phyloP scores from a whole-genome alignment of 2,888 invertebrate genomes.

The Lycaena phlaeas region DNA sequence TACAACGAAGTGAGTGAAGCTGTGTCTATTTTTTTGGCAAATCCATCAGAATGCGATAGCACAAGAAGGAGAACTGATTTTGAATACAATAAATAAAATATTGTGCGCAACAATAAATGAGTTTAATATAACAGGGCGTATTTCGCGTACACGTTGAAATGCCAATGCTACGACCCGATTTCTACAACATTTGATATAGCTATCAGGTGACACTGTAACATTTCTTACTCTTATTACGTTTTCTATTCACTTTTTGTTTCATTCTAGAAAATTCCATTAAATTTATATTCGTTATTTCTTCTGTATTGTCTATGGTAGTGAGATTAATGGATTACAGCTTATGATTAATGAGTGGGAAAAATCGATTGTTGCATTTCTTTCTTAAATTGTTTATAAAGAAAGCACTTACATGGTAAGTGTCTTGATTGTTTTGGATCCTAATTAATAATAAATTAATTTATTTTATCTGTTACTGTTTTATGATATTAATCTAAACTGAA shows the following conservation, averaged over 20 bases:
- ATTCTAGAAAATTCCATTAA: slow-evolving; percentile 1
- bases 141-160: slow-evolving; percentile 6
- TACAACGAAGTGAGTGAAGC: too few relatives aligned
- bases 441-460: not conserved
- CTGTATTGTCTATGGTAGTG: not conserved
- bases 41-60: too few relatives aligned
- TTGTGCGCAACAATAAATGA: too few relatives aligned
- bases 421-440: too few relatives aligned
- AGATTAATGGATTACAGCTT: not conserved
- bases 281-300: too few relatives aligned
- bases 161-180: slow-evolving; percentile 26
- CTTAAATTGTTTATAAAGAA: not conserved
- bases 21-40: too few relatives aligned
- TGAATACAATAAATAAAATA: too few relatives aligned
- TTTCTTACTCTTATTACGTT: slow-evolving; percentile 28
- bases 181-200: slow-evolving; percentile 28
- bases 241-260: slow-evolving; percentile 32
- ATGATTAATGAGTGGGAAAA: not conserved
- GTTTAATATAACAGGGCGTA: not conserved
- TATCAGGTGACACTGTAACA: slow-evolving; percentile 28
- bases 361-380: not conserved
- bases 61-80: too few relatives aligned
- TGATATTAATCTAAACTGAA: too few relatives aligned
- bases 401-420: not conserved
- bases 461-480: not conserved